A percentile compares a stretch with the other conserved stretches of the same genome.
These are phyloP conservation scores for Glareola pratincola DNA, from an alignment of 2,113 vertebrate genomes.

Conservation along the genomic window DNA sequence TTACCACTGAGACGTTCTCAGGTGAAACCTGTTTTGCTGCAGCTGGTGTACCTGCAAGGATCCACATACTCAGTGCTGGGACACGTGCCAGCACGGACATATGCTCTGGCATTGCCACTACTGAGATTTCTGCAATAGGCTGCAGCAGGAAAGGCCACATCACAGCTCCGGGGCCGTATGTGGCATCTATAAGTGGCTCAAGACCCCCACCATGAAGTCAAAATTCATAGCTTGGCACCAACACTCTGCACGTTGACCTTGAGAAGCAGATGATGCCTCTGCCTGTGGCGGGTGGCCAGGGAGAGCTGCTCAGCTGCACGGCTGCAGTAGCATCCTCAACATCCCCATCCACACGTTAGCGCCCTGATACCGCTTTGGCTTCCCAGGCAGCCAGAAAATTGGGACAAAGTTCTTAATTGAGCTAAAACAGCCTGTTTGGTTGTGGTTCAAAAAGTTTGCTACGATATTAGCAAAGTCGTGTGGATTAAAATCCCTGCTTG, in stretches of 20 bases:
- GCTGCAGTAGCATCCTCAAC: neutral
- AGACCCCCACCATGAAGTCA: neutral
- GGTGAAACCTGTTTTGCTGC: neutral
- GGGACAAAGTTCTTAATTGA: neutral
- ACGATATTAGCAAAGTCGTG: neutral
- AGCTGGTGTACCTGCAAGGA: neutral
- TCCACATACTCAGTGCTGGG: neutral
- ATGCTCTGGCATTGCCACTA: neutral
- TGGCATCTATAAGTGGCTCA: neutral
- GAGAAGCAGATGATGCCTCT: rapidly evolving
- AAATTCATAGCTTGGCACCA: neutral
- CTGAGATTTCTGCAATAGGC: neutral
- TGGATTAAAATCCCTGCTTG: neutral
- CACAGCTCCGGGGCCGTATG: neutral
- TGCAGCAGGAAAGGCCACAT: neutral
- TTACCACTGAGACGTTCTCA: neutral
- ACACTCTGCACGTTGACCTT: neutral
- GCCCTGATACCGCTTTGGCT: neutral
- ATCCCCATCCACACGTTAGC: neutral
- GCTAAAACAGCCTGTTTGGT: neutral
- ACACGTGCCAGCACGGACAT: neutral
- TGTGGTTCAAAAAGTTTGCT: neutral
- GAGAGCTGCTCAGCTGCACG: neutral
- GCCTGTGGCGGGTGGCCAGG: neutral
- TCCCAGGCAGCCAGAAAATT: neutral